phyloP scores from a whole-genome alignment of 2,113 vertebrate genomes.

The Toxotes jaculatrix region DNA sequence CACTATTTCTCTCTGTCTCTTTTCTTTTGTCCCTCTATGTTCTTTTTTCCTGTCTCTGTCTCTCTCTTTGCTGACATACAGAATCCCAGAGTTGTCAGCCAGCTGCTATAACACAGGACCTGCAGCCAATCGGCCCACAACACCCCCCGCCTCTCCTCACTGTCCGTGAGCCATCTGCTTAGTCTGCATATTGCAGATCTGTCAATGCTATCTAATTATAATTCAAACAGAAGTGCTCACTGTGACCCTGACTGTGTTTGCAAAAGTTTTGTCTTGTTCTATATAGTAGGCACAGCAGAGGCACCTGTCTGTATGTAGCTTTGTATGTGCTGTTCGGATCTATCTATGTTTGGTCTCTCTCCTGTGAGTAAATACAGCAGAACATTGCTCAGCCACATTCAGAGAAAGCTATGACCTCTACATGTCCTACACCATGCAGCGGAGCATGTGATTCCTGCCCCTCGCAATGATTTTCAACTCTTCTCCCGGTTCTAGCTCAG shows the following conservation, averaged over 20 bases:
- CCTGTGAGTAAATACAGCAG: conserved; percentile 26
- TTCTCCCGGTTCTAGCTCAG: conserved; percentile 23
- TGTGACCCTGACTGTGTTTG: conserved; percentile 65
- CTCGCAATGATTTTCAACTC: conserved; percentile 37
- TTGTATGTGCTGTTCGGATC: neutral
- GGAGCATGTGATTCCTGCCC: conserved; percentile 49
- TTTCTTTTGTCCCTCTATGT: neutral
- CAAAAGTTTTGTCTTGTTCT: conserved; percentile 54
- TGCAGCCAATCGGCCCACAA: conserved; percentile 27
- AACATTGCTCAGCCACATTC: conserved; percentile 22
- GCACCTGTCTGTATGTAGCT: conserved; percentile 7
- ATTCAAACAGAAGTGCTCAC: conserved; percentile 66
- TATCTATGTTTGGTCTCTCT: neutral
- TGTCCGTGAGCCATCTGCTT: conserved; percentile 74
- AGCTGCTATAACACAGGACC: conserved; percentile 63
- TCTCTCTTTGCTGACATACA: conserved; percentile 52
- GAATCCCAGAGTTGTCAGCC: conserved; percentile 51
- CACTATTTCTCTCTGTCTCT: neutral
- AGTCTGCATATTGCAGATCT: conserved; percentile 72
- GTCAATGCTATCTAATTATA: conserved; percentile 71
- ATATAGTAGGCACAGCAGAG: conserved; percentile 33
- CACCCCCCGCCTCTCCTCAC: conserved; percentile 37
- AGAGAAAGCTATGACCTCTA: conserved; percentile 61
- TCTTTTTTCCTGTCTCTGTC: neutral
- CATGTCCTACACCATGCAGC: conserved; percentile 57